Evolutionary conservation across 92 coral and sea anemone genomes (phyloP), one percentile per base, ranked within the genome.

Genomic region (Parazoanthus swiftii): DNA sequence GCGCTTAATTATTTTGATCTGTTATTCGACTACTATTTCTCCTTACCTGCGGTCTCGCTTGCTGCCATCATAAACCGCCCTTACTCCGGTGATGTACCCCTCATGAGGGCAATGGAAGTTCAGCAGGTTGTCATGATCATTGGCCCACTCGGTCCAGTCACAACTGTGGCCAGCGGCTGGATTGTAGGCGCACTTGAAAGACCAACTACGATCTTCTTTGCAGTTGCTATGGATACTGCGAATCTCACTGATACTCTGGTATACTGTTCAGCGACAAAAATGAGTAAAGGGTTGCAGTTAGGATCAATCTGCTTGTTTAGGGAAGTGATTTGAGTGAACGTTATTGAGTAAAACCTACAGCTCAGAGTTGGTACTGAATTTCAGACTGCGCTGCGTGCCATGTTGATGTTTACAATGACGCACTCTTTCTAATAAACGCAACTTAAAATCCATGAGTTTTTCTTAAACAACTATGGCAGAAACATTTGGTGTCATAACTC

Each of bases 91-190:
- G 81, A 88, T 88, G 4, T 14, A 79, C 0, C 81, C 90, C 80
- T 81, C 85, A 33, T 88, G 90, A 14, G 90, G 78, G 43, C 90
- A 88, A 39, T 88, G 90, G 80, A 81, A 88, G 80, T 88, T 88
- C 80, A 88, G 42, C 76, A 88, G 75, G 21, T 70, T 18, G 72
- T 88, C 90, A 13, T 58, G 51, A 44, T 50, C 85, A 39, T 88
- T 88, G 16, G 85, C 26, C 48, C 54, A 80, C 15, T 56, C 46
- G 18, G 38, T 68, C 90, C 90, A 88, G 25, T 16, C 65, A 59
- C 90, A 88, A n/a, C 75, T 56, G 65, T 16, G 79, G 79, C 86
- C 85, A 35, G 84, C 67, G 68, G 86, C 79, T 38, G 78, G 67
- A 46, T 39, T 81, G 70, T 88, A 63, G n/a, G 68, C 85, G 79